These are phyloP conservation scores for Scatophagus argus DNA, from an alignment of 2,113 vertebrate species.

Conservation along the genomic window DNA sequence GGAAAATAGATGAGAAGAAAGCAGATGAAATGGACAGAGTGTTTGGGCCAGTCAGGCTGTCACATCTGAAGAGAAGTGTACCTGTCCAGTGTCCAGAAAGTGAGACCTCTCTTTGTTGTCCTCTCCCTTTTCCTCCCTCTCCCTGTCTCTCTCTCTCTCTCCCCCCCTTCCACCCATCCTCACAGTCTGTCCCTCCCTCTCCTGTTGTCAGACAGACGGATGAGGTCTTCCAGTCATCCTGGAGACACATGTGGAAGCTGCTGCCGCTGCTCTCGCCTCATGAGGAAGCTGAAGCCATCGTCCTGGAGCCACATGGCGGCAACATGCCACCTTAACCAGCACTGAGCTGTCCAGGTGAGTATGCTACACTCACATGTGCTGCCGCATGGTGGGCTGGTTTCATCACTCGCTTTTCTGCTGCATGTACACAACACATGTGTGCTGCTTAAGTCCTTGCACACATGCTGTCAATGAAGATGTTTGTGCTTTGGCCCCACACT, in stretches of 20 bases:
- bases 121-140: not conserved
- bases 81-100: not conserved
- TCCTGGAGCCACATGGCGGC: constrained; percentile 5
- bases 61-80: constrained; percentile 7
- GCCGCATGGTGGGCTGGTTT: not conserved
- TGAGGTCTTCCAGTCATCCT: constrained; percentile 35
- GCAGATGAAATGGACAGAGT: constrained; percentile 30
- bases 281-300: constrained; percentile 11
- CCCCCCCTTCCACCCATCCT: not conserved
- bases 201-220: constrained; percentile 23
- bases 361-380: not conserved
- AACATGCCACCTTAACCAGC: constrained; percentile 39
- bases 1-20: constrained; percentile 12
- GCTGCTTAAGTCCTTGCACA: not conserved
- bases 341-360: constrained; percentile 44
- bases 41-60: constrained; percentile 16
- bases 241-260: constrained; percentile 51
- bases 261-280: constrained; percentile 5
- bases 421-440: not conserved
- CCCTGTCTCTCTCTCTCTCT: not conserved
- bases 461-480: not conserved
- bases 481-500: not conserved
- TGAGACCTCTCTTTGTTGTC: constrained; percentile 1
- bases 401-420: not conserved
- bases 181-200: not conserved